Percentiles rank a stretch among this genome's conserved stretches.
These are phyloP conservation scores for Sphinx pinastri DNA, from an alignment of 2,888 invertebrate genomes.

Conservation along the genomic window DNA sequence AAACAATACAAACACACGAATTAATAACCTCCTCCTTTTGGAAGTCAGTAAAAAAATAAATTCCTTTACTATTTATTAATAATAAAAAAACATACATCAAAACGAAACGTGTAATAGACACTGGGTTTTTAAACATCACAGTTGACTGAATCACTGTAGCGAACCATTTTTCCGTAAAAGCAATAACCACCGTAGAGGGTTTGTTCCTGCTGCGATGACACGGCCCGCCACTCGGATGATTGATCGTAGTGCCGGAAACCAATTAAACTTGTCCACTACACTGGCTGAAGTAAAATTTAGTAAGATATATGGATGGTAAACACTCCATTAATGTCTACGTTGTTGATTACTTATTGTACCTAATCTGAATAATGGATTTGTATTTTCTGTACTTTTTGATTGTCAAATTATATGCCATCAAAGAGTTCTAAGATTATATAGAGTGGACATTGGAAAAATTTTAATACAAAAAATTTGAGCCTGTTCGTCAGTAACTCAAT, in stretches of 20 bases:
- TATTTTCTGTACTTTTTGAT: background rate
- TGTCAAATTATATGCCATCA: background rate
- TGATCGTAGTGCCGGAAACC: constrained; percentile 69
- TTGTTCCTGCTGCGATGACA: constrained; percentile 51
- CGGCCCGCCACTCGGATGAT: constrained; percentile 64
- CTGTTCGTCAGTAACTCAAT: no score
- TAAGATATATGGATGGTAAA: constrained; percentile 59
- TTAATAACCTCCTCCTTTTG: no score
- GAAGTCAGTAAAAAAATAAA: background rate
- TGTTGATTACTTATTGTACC: constrained; percentile 9
- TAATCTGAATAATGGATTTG: constrained; percentile 1
- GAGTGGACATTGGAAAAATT: no score
- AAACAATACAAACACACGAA: background rate
- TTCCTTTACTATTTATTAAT: background rate
- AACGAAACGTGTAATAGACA: constrained; percentile 9
- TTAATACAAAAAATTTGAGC: no score
- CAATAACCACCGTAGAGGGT: constrained; percentile 29
- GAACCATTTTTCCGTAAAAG: constrained; percentile 11
- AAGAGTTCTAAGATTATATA: no score
- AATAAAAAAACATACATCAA: background rate
- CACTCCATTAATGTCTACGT: constrained; percentile 30
- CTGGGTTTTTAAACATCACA: background rate
- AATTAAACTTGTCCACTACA: constrained; percentile 79
- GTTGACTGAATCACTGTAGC: constrained; percentile 2
- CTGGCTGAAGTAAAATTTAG: constrained; percentile 62